phyloP scores from a whole-genome alignment of 2,797 vertebrate species.

The Mormyrops attenuatus region DNA sequence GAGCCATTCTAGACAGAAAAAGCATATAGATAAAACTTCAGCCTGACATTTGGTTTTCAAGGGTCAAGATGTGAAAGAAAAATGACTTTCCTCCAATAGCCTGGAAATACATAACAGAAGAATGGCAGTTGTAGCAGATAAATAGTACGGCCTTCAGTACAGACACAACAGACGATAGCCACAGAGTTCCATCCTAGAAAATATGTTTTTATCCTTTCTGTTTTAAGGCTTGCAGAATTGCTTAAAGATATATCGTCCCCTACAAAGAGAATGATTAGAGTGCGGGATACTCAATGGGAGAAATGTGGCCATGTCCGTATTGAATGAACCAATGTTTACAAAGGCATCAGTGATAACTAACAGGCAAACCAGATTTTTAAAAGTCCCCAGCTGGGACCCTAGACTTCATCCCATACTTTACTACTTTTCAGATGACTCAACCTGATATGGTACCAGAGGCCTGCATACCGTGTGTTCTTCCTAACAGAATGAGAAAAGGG shows the following conservation, averaged over 20 bases:
- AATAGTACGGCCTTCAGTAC: conserved; percentile 51
- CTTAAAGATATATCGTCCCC: conserved; percentile 7
- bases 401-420: background rate
- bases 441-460: conserved; percentile 40
- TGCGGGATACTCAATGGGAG: background rate
- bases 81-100: conserved; percentile 44
- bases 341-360: background rate
- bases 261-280: background rate
- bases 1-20: background rate
- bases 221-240: conserved; percentile 6
- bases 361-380: background rate
- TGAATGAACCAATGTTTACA: background rate
- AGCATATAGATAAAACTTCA: conserved; percentile 27
- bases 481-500: background rate
- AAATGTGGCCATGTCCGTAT: background rate
- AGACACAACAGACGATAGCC: conserved; percentile 36
- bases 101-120: conserved; percentile 56
- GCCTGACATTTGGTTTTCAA: conserved; percentile 33
- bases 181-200: conserved; percentile 33
- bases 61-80: conserved; percentile 42
- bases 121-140: conserved; percentile 46
- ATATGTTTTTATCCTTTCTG: background rate
- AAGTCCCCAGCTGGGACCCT: background rate
- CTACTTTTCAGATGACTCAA: conserved; percentile 3
- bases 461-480: conserved; percentile 41